Evolutionary conservation across 2,888 invertebrate species (phyloP), one percentile per base, ranked within the genome.

Genomic region (Drosophila kuntzei): DNA sequence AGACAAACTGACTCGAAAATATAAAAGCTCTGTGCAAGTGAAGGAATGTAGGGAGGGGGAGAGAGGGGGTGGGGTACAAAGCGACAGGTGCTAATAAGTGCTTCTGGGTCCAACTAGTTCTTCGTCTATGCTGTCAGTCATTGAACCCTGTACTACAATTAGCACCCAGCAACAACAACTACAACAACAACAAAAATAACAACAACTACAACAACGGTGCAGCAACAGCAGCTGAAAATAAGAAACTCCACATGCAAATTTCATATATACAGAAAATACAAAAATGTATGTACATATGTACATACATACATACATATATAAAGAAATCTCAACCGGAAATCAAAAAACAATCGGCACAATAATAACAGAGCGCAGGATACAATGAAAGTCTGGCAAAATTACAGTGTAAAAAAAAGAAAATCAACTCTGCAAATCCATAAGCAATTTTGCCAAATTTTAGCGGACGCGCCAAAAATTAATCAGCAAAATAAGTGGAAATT

Each of bases 31-130:
- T 7, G n/a, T 25, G 14, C 14, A 11, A 0, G 12, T n/a, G 0
- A 22, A 2, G 34, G n/a, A 12, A 8, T 16, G 3, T 5, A 3
- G 22, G 0, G 39, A 11, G 18, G 11, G 22, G 11, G n/a, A 12
- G 29, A n/a, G n/a, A n/a, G 14, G n/a, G 18, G 29, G 37, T 32
- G 18, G 29, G 37, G 34, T 39, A 14, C 12, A 7, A 7, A 11
- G 46, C 61, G 82, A 76, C 87, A 82, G 82, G 87, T 87, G 85
- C 61, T 87, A 82, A 87, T 87, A 82, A 87, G 64, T 87, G 62
- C 34, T 44, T 47, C 25, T 41, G 43, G 25, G 32, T 36, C 58
- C 72, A 76, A 76, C 78, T 78, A 78, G 76, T 71, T 64, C 63
- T 84, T 71, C 53, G 53, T 47, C 82, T 81, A 87, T 57, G 64